These are phyloP conservation scores for Corvus moneduloides DNA, from an alignment of 2,113 vertebrate species.

Conservation along the genomic window DNA sequence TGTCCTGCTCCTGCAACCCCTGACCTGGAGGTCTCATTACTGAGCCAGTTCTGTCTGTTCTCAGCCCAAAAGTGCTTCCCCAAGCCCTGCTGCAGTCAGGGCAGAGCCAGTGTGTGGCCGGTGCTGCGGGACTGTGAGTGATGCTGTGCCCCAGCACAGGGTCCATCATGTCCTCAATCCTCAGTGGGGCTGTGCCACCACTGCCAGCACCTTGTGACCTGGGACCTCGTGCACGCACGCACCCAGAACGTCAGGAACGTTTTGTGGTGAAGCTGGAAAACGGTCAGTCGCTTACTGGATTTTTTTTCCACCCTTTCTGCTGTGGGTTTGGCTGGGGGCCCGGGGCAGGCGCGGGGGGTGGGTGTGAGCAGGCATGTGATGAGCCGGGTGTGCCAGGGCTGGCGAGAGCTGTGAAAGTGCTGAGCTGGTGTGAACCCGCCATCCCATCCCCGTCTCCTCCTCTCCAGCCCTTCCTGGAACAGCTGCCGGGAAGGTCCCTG, in stretches of 20 bases:
- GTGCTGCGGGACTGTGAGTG: background rate
- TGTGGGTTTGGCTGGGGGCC: slow-evolving; percentile 16
- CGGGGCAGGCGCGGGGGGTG: background rate
- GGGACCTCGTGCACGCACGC: background rate
- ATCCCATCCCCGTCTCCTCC: background rate
- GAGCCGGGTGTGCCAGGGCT: slow-evolving; percentile 34
- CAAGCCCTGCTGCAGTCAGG: background rate
- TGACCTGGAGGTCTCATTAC: background rate
- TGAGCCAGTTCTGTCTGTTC: background rate
- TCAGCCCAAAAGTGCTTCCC: background rate
- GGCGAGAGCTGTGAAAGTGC: slow-evolving; percentile 26
- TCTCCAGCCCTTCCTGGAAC: slow-evolving; percentile 42
- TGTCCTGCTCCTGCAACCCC: background rate
- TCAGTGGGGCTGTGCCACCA: rapidly evolving
- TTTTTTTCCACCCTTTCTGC: background rate
- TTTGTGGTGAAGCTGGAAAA: slow-evolving; percentile 11
- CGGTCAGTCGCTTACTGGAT: background rate
- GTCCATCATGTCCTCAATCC: rapidly evolving
- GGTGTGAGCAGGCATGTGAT: background rate
- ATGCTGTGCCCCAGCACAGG: background rate
- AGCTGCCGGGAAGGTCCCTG: background rate
- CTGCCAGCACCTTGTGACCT: rapidly evolving
- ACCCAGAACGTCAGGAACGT: background rate
- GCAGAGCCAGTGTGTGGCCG: background rate
- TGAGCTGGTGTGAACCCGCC: slow-evolving; percentile 52